Conservation (phyloP, 2,888 invertebrate genomes). For the Synanthedon andrenaeformis region DNA sequence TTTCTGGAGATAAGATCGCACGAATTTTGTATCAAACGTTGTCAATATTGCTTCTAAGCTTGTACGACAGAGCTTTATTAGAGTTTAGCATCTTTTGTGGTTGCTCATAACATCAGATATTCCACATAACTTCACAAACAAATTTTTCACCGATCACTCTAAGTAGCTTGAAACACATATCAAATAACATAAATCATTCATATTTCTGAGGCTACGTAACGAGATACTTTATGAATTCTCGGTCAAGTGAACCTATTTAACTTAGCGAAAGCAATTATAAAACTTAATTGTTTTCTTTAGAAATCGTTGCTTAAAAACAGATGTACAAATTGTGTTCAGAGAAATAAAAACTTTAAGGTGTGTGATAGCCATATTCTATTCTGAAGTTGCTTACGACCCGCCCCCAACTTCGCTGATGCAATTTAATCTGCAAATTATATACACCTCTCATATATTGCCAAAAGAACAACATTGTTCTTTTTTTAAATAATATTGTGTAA, state of each 20-base stretch:
- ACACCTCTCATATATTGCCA: no score
- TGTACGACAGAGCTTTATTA: no score
- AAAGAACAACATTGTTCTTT: no score
- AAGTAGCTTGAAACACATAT: slow-evolving; percentile 17
- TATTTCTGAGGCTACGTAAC: slow-evolving; percentile 28
- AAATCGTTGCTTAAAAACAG: slow-evolving; percentile 28
- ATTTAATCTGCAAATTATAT: no score
- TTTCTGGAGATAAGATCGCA: no score
- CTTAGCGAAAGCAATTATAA: slow-evolving; percentile 31
- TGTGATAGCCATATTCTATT: no score
- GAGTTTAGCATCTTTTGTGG: no score
- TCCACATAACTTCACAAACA: background rate
- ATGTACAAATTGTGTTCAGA: slow-evolving; percentile 14
- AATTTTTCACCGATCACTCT: slow-evolving; percentile 1
- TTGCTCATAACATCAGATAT: background rate
- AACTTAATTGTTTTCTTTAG: slow-evolving; percentile 32
- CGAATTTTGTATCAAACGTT: no score
- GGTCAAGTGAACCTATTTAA: slow-evolving; percentile 48
- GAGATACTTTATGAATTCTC: slow-evolving; percentile 36
- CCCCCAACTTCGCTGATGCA: no score
- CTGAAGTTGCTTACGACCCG: no score
- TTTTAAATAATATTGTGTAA: no score
- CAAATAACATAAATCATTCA: slow-evolving; percentile 39
- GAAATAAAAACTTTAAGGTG: background rate
- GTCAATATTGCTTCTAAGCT: no score